A percentile compares a stretch with the other conserved stretches of the same genome.
Evolutionary conservation across 1,140 invertebrate genomes (phyloP).

Genomic region (Trichoplusia ni): DNA sequence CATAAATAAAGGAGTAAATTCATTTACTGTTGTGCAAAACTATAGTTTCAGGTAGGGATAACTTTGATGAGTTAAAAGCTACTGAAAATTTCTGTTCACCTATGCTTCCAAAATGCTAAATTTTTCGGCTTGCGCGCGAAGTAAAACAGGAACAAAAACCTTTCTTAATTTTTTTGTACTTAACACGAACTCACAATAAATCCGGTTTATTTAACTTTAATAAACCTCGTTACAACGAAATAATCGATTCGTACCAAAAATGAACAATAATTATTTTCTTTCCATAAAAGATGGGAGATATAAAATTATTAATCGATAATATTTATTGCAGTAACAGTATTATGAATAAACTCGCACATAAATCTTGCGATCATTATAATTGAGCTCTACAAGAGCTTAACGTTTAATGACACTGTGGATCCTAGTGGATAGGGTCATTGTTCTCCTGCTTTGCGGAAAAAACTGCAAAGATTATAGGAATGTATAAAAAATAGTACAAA

Average conservation of each 20-base stretch:
- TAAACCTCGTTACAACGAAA: not conserved
- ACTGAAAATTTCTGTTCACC: no score
- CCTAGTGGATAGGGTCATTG: slow-evolving; percentile 35
- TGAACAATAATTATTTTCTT: not conserved
- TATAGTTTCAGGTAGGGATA: no score
- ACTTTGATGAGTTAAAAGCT: no score
- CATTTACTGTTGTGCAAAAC: no score
- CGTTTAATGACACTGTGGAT: slow-evolving; percentile 23
- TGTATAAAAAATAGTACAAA: not conserved
- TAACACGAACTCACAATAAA: not conserved
- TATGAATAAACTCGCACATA: not conserved
- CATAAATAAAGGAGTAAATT: no score
- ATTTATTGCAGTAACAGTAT: not conserved
- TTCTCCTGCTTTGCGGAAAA: slow-evolving; percentile 15
- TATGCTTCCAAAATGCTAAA: no score
- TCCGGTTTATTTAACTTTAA: not conserved
- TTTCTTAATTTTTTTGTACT: no score
- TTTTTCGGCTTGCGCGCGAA: no score
- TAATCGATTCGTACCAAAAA: not conserved
- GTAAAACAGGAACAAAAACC: no score
- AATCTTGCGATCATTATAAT: slow-evolving; percentile 10
- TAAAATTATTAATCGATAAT: not conserved
- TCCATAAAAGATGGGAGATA: not conserved
- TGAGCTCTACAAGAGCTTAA: not conserved
- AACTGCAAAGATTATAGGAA: not conserved